Evolutionary conservation across 1,140 invertebrate genomes (phyloP).

Genomic region (Orchesella cincta): DNA sequence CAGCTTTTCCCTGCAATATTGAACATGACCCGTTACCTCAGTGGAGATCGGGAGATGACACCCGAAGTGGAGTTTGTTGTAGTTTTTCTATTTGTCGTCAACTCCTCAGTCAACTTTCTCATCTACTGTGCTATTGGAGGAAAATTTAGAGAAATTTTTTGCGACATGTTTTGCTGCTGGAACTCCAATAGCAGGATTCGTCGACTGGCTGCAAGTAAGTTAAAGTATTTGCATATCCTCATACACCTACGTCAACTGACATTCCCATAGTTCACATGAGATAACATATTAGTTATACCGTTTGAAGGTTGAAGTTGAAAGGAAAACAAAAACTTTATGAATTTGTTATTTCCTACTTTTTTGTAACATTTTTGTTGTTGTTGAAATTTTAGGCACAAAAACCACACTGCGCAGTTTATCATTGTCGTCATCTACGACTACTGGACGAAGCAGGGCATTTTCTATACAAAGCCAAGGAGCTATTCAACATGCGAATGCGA

Average conservation of each 20-base stretch:
- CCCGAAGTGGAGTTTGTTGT: background rate
- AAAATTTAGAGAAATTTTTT: conserved; percentile 17
- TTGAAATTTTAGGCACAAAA: background rate
- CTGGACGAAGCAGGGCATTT: background rate
- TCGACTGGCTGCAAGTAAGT: conserved; percentile 1
- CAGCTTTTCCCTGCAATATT: background rate
- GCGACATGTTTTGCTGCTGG: conserved; percentile 12
- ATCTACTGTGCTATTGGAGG: conserved; percentile 52
- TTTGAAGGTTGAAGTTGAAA: no score
- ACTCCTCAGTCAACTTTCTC: conserved; percentile 67
- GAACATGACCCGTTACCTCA: background rate
- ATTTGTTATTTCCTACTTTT: background rate
- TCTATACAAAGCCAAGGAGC: background rate
- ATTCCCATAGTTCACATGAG: no score
- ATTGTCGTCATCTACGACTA: background rate
- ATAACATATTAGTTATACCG: no score
- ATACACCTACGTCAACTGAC: no score
- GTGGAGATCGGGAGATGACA: background rate
- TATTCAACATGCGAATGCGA: no score
- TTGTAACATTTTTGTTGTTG: background rate
- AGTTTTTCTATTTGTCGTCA: conserved; percentile 62
- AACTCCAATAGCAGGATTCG: background rate
- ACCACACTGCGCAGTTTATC: conserved; percentile 4
- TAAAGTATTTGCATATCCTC: no score
- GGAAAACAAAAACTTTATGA: no score